Percentiles rank a stretch among this genome's conserved stretches.
Conservation (phyloP, 2,113 vertebrate genomes). For the Manacus vitellinus region DNA sequence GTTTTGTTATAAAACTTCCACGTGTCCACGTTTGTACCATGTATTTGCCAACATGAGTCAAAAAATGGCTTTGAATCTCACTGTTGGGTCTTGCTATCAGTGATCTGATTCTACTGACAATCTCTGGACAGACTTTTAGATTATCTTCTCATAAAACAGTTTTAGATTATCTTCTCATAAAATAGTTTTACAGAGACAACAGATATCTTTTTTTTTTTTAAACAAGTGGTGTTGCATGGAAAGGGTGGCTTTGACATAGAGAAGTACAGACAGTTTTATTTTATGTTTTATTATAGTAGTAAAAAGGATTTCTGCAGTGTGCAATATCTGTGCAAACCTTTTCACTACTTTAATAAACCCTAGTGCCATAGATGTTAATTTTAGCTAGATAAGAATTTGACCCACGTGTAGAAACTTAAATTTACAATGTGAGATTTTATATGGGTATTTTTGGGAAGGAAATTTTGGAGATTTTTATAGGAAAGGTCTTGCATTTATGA, state of each 20-base stretch:
- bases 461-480: neutral
- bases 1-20: neutral
- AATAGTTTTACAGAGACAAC: neutral
- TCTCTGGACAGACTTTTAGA: neutral
- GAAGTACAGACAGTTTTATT: conserved; percentile 39
- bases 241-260: neutral
- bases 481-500: neutral
- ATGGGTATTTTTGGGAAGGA: accelerated
- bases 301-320: conserved; percentile 34
- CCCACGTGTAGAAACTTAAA: neutral
- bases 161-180: neutral
- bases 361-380: neutral
- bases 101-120: neutral
- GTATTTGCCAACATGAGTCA: neutral
- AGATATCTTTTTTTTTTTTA: neutral
- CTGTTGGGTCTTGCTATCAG: neutral
- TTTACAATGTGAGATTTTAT: neutral
- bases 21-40: accelerated
- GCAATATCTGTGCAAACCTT: neutral
- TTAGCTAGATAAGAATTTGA: neutral
- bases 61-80: neutral
- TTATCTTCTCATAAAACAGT: conserved; percentile 10
- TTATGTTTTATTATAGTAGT: conserved; percentile 25
- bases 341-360: conserved; percentile 13
- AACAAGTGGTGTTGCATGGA: neutral